phyloP scores from a whole-genome alignment of 2,797 vertebrate species.

The Gambelia wislizenii region DNA sequence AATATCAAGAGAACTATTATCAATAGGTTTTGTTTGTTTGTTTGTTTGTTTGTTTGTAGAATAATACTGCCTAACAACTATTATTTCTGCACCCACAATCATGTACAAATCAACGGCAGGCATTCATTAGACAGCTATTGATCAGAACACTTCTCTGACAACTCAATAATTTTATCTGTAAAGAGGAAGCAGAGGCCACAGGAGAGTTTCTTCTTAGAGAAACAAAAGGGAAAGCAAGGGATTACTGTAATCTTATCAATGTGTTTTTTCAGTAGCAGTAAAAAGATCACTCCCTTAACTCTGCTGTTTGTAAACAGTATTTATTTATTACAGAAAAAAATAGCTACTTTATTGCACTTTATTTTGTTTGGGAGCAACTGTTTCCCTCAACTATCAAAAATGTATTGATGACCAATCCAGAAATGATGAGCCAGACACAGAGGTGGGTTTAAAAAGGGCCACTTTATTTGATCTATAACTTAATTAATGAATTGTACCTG shows the following conservation, averaged over 20 bases:
- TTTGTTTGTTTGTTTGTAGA: conserved; percentile 4
- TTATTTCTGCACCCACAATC: conserved; percentile 31
- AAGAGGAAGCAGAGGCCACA: conserved; percentile 1
- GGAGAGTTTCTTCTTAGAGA: conserved; percentile 23
- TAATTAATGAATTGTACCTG: too few relatives aligned
- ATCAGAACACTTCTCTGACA: conserved; percentile 61
- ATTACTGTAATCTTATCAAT: conserved; percentile 36
- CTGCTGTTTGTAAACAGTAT: conserved; percentile 42
- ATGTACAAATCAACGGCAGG: conserved; percentile 57
- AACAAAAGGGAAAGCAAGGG: conserved; percentile 41
- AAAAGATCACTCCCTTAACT: conserved; percentile 40
- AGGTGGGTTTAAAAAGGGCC: too few relatives aligned
- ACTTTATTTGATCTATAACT: too few relatives aligned
- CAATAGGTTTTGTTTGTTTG: not conserved
- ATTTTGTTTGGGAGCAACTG: conserved; percentile 41
- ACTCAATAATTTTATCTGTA: conserved; percentile 46
- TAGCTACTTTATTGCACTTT: not conserved
- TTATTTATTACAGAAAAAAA: conserved; percentile 45
- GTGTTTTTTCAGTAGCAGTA: conserved; percentile 30
- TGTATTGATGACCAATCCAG: too few relatives aligned
- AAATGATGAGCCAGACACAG: too few relatives aligned
- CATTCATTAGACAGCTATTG: conserved; percentile 62
- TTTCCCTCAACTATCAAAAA: conserved; percentile 38
- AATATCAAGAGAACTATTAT: conserved; percentile 46
- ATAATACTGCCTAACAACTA: conserved; percentile 24